Evolutionary conservation across 1,140 invertebrate species (phyloP).

Genomic region (Zaprionus taronus): DNA sequence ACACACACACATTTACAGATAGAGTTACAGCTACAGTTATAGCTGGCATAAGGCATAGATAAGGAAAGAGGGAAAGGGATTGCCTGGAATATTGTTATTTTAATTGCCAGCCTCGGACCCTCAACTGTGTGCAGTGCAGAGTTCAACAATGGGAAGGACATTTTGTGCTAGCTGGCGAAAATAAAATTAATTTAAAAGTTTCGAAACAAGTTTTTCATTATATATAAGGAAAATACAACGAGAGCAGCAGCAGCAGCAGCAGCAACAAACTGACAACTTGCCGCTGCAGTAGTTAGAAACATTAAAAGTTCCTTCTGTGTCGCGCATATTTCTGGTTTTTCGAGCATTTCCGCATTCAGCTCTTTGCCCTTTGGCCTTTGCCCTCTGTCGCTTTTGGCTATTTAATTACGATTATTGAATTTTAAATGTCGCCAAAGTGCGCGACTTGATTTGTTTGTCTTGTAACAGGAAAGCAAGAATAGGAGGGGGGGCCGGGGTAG

Average conservation of each 20-base stretch:
- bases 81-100: conserved; percentile 77
- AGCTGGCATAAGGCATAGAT: background rate
- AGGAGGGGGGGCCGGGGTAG: background rate
- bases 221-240: conserved; percentile 47
- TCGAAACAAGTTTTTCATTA: conserved; percentile 80
- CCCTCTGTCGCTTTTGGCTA: conserved; percentile 25
- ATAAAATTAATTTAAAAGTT: conserved; percentile 82
- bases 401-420: conserved; percentile 79
- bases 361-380: background rate
- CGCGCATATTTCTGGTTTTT: conserved; percentile 60
- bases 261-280: conserved; percentile 49
- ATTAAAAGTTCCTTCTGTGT: conserved; percentile 63
- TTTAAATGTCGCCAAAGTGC: conserved; percentile 65
- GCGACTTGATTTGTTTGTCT: conserved; percentile 31
- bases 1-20: conserved; percentile 7
- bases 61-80: conserved; percentile 16
- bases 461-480: background rate
- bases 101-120: conserved; percentile 71
- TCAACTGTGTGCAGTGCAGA: conserved; percentile 1
- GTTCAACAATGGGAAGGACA: conserved; percentile 44
- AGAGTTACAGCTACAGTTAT: conserved; percentile 3
- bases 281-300: conserved; percentile 66
- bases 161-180: conserved; percentile 50
- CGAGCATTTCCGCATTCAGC: background rate
- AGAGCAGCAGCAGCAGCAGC: conserved; percentile 20